Percentiles rank a stretch among this genome's conserved stretches.
These are phyloP conservation scores for Ceratosolen fusciceps DNA, from an alignment of 1,140 invertebrate genomes.

Conservation along the genomic window DNA sequence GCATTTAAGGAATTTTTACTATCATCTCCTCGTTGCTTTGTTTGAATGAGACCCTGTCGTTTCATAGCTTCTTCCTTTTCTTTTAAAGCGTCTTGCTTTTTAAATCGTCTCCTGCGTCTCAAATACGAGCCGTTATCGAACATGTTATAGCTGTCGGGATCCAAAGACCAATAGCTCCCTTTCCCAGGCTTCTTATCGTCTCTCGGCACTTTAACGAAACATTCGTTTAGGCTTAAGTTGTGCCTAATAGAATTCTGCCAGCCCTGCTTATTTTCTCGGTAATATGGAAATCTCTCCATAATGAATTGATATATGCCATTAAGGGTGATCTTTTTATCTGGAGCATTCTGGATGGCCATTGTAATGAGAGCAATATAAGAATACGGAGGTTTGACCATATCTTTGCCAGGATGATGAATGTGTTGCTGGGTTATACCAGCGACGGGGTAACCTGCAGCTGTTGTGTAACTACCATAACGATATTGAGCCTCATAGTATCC, in stretches of 20 bases:
- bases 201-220: slow-evolving; percentile 95
- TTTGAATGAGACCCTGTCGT: slow-evolving; percentile 77
- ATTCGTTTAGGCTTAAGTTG: slow-evolving; percentile 98
- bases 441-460: slow-evolving; percentile 69
- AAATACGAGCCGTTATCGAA: slow-evolving; percentile 98
- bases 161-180: slow-evolving; percentile 97
- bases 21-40: slow-evolving; percentile 71
- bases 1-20: slow-evolving; percentile 62
- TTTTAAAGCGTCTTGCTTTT: slow-evolving; percentile 93
- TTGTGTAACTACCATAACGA: slow-evolving; percentile 72
- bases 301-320: slow-evolving; percentile 99
- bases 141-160: slow-evolving; percentile 98
- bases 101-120: slow-evolving; percentile 91
- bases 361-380: slow-evolving; percentile 98
- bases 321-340: slow-evolving; percentile 94
- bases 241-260: slow-evolving; percentile 97
- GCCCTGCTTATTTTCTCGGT: slow-evolving; percentile 96
- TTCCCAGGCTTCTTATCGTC: slow-evolving; percentile 96
- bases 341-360: slow-evolving; percentile 96
- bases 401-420: slow-evolving; percentile 75
- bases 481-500: slow-evolving; percentile 68
- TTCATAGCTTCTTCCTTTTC: slow-evolving; percentile 91
- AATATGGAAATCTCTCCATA: slow-evolving; percentile 98
- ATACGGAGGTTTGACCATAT: slow-evolving; percentile 97
- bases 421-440: slow-evolving; percentile 76